Conservation (phyloP, 2,113 vertebrate genomes). For the Oreochromis tanganicae region DNA sequence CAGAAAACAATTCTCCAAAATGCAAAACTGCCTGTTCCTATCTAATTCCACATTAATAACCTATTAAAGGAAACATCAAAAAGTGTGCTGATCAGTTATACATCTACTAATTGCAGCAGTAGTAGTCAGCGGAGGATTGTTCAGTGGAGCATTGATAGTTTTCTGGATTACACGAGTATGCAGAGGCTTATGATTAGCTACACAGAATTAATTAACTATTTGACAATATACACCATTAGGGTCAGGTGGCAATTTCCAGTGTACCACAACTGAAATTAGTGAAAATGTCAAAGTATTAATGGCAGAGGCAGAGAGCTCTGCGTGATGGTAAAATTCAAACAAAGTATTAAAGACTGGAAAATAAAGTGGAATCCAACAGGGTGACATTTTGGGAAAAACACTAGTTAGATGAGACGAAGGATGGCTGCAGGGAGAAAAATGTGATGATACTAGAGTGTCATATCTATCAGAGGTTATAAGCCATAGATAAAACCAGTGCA, state of each 20-base stretch:
- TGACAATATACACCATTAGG: neutral
- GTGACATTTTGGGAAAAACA: neutral
- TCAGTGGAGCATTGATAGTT: neutral
- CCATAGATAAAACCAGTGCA: neutral
- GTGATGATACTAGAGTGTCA: neutral
- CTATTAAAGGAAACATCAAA: neutral
- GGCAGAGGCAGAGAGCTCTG: neutral
- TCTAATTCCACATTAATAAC: neutral
- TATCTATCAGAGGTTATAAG: neutral
- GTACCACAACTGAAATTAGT: neutral
- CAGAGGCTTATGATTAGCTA: neutral
- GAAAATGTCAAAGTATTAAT: neutral
- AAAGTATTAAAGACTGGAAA: neutral
- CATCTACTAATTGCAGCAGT: neutral
- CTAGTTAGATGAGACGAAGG: neutral
- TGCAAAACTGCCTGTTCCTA: neutral
- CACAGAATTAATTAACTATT: neutral
- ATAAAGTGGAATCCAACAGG: neutral
- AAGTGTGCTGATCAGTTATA: neutral
- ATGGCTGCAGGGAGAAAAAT: neutral
- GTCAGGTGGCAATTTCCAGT: neutral
- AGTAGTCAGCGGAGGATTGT: neutral
- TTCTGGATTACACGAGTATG: neutral
- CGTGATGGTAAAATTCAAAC: neutral
- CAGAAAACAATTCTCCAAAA: neutral